Conservation (phyloP, 2,797 vertebrate genomes). For the Serranus cabrilla region DNA sequence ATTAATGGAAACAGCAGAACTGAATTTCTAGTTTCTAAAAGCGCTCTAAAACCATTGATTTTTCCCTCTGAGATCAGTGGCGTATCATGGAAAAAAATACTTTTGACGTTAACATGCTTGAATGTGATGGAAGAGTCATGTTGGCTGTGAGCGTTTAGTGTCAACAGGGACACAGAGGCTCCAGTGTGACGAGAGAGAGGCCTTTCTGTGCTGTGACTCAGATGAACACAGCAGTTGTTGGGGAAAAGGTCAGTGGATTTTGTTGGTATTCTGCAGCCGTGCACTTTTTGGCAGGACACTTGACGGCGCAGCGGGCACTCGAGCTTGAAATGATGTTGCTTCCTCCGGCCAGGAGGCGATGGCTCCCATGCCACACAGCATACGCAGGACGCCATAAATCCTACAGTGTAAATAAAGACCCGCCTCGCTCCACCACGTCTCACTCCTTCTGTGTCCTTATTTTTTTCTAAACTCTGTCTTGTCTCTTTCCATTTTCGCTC, state of each 20-base stretch:
- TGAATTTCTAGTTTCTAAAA: not conserved
- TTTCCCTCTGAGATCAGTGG: not conserved
- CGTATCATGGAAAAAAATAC: not conserved
- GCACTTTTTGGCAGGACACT: conserved; percentile 70
- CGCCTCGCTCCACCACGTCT: conserved; percentile 55
- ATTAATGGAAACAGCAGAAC: not conserved
- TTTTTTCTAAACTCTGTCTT: conserved; percentile 20
- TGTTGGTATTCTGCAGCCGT: conserved; percentile 78
- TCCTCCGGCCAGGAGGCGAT: conserved; percentile 69
- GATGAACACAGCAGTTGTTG: conserved; percentile 64
- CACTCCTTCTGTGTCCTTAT: conserved; percentile 42
- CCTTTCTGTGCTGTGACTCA: conserved; percentile 57
- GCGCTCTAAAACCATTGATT: not conserved
- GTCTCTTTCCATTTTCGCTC: conserved; percentile 38
- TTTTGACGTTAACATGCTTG: not conserved
- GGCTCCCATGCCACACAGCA: conserved; percentile 74
- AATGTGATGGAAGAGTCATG: conserved; percentile 43
- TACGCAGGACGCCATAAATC: conserved; percentile 75
- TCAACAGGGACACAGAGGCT: conserved; percentile 49
- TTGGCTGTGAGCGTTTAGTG: conserved; percentile 30
- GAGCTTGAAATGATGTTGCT: conserved; percentile 82
- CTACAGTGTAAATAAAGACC: conserved; percentile 76
- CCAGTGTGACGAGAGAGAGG: conserved; percentile 46
- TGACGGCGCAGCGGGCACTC: conserved; percentile 70
- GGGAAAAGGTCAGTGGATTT: conserved; percentile 80